Evolutionary conservation across 2,888 invertebrate genomes (phyloP), one percentile per base, ranked within the genome.

Genomic region (Elgonia sp.): DNA sequence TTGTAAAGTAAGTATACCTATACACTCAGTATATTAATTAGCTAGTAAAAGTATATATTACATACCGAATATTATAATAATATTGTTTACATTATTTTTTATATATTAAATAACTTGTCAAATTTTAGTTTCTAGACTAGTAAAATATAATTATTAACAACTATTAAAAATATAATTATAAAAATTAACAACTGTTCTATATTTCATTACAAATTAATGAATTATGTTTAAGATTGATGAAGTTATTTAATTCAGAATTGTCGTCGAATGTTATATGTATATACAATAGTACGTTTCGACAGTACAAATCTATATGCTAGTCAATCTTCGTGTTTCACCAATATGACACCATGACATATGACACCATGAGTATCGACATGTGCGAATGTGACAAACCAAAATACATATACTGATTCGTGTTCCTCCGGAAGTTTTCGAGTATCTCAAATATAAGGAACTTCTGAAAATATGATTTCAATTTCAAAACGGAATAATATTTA

Each of bases 281-380:
- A 46, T n/a, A 53, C 53, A 53, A 53, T 16, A 53, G 7, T 8
- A 53, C 53, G n/a, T n/a, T n/a, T 29, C 16, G 0, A n/a, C 53
- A 12, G 53, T 16, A 53, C n/a, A 53, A 77, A 77, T 77, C 55
- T 65, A 77, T 77, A 76, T 63, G 63, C 50, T 46, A 12, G 72
- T 72, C 72, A 72, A 72, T 72, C 72, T 40, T 16, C 57, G 57
- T 39, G 18, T 72, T 72, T 18, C 12, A 57, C 70, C 72, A 57
- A 57, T 55, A 57, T 72, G 72, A 57, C 55, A 57, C 40, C 37
- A 39, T 72, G 55, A 72, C 39, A 57, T n/a, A n/a, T n/a, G n/a
- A n/a, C n/a, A n/a, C n/a, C n/a, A n/a, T 57, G 29, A 37, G 37
- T 55, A 70, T 53, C 37, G 18, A 55, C 53, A 20, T 65, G 18